phyloP scores from a whole-genome alignment of 2,888 invertebrate genomes.

The Napeogenes inachia region DNA sequence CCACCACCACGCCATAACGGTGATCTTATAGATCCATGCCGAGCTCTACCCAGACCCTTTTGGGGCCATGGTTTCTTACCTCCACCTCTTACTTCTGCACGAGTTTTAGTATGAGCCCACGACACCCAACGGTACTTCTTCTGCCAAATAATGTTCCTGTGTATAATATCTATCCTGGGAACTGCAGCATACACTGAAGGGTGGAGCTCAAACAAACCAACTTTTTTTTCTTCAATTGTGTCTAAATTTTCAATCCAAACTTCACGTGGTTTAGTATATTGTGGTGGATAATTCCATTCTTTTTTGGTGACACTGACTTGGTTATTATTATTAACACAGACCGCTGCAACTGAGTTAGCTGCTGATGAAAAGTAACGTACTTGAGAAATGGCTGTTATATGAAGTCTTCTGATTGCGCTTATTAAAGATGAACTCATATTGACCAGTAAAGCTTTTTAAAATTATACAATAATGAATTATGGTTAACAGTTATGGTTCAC shows the following conservation, averaged over 20 bases:
- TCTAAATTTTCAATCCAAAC: constrained; percentile 93
- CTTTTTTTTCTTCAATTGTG: constrained; percentile 83
- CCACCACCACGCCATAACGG: constrained; percentile 93
- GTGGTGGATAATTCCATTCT: constrained; percentile 70
- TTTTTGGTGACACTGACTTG: constrained; percentile 55
- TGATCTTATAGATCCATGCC: constrained; percentile 95
- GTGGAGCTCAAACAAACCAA: constrained; percentile 93
- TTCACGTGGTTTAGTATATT: constrained; percentile 81
- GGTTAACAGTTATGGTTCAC: no score
- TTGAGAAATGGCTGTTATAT: constrained; percentile 49
- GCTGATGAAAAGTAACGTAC: constrained; percentile 49
- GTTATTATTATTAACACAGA: constrained; percentile 29
- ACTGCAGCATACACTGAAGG: constrained; percentile 89
- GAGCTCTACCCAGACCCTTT: constrained; percentile 92
- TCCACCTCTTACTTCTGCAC: constrained; percentile 92
- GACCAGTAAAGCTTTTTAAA: not conserved
- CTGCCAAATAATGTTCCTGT: constrained; percentile 93
- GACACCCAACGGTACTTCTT: constrained; percentile 86
- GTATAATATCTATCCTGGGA: constrained; percentile 92
- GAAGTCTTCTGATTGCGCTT: constrained; percentile 58
- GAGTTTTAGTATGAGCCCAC: constrained; percentile 85
- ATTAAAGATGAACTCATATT: constrained; percentile 57
- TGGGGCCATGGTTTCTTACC: constrained; percentile 98
- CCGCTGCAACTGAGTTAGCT: constrained; percentile 30
- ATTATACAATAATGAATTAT: not conserved